Percentiles rank a stretch among this genome's conserved stretches.
phyloP scores from a whole-genome alignment of 2,888 invertebrate genomes.

The Phoronis australis region DNA sequence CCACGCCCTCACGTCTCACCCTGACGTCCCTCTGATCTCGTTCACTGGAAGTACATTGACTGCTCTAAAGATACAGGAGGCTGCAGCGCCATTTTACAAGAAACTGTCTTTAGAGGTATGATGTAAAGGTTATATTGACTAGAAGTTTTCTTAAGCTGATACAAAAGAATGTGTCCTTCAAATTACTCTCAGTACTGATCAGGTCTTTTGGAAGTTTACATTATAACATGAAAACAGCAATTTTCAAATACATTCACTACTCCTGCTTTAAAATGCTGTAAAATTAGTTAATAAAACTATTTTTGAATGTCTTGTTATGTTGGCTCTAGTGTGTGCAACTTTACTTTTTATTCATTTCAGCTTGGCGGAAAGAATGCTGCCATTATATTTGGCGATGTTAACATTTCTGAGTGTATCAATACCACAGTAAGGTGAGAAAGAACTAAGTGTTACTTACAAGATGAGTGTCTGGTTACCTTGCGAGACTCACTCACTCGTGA shows the following conservation, averaged over 20 bases:
- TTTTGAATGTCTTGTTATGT: neutral
- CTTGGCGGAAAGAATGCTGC: slow-evolving; percentile 60
- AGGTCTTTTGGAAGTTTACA: too few relatives aligned
- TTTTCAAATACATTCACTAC: too few relatives aligned
- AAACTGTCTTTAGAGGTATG: slow-evolving; percentile 59
- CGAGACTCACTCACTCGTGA: too few relatives aligned
- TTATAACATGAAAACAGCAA: too few relatives aligned
- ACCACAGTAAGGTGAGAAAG: slow-evolving; percentile 48
- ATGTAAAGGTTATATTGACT: too few relatives aligned
- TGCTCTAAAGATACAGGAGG: slow-evolving; percentile 49
- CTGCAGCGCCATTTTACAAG: slow-evolving; percentile 53
- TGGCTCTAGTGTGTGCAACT: neutral
- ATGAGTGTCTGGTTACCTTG: too few relatives aligned
- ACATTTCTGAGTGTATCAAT: slow-evolving; percentile 53
- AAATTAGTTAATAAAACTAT: too few relatives aligned
- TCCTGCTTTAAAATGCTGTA: too few relatives aligned
- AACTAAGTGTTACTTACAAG: too few relatives aligned
- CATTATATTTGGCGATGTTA: slow-evolving; percentile 57
- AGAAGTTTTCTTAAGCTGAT: too few relatives aligned
- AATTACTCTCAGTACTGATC: too few relatives aligned
- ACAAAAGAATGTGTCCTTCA: too few relatives aligned
- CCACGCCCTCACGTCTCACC: slow-evolving; percentile 55
- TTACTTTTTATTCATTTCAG: slow-evolving; percentile 29
- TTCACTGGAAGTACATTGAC: slow-evolving; percentile 58
- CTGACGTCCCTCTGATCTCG: slow-evolving; percentile 55